phyloP scores from a whole-genome alignment of 2,113 vertebrate genomes.

The Lagopus muta region DNA sequence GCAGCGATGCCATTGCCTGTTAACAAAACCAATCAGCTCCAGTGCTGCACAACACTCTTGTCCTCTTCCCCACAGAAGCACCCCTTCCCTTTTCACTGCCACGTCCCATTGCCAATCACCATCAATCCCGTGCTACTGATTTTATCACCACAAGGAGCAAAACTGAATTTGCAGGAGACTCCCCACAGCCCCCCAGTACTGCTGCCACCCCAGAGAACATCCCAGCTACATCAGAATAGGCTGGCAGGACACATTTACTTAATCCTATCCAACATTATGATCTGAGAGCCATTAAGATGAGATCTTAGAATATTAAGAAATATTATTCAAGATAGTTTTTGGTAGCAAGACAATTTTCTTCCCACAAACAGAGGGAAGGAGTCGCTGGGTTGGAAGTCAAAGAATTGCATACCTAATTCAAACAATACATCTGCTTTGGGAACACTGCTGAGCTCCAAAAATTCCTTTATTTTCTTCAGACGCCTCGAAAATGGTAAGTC shows the following conservation, averaged over 20 bases:
- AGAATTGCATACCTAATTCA: conserved; percentile 84
- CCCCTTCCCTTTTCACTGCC: neutral
- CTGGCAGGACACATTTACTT: neutral
- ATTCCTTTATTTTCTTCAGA: conserved; percentile 90
- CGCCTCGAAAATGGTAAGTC: conserved; percentile 92
- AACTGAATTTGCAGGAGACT: neutral
- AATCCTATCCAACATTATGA: neutral
- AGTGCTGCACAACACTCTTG: neutral
- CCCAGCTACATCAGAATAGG: neutral
- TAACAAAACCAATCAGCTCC: neutral
- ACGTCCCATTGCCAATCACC: fast-evolving
- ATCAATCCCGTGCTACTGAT: fast-evolving
- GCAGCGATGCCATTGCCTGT: conserved; percentile 95
- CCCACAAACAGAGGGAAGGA: neutral
- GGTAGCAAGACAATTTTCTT: neutral
- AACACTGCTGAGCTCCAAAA: conserved; percentile 86
- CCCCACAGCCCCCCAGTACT: neutral
- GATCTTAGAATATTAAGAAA: neutral
- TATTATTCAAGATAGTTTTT: fast-evolving
- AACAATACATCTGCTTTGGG: conserved; percentile 91
- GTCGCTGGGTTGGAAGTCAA: neutral
- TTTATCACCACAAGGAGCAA: neutral
- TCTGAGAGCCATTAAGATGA: neutral
- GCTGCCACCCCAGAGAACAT: neutral
- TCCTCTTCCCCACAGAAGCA: neutral